A percentile compares a stretch with the other conserved stretches of the same genome.
These are phyloP conservation scores for Pogonocherus hispidulus DNA, from an alignment of 2,888 invertebrate species.

Conservation along the genomic window DNA sequence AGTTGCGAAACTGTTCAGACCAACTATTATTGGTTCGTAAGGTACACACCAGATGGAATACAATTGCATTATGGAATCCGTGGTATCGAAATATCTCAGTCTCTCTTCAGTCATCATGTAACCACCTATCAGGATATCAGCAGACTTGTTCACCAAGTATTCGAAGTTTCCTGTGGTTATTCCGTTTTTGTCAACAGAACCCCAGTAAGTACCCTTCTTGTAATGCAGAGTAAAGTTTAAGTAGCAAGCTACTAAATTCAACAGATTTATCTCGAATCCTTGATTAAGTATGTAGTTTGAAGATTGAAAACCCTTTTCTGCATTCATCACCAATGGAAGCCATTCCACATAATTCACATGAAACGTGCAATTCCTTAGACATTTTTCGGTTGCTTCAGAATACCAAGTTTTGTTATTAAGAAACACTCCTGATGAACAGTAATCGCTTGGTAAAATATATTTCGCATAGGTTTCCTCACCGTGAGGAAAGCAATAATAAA, in stretches of 20 bases:
- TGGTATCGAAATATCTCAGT: conserved; percentile 18
- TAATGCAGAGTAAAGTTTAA: conserved; percentile 12
- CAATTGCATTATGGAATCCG: conserved; percentile 17
- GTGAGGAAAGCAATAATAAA: conserved; percentile 34
- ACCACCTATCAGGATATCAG: conserved; percentile 38
- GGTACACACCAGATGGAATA: conserved; percentile 38
- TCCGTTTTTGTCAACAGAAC: background rate
- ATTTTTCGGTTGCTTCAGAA: conserved; percentile 37
- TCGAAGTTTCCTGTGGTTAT: background rate
- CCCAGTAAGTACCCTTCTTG: background rate
- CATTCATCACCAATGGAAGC: conserved; percentile 59
- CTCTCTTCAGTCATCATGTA: conserved; percentile 15
- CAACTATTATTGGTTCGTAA: conserved; percentile 2
- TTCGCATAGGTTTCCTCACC: conserved; percentile 5
- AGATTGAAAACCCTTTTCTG: conserved; percentile 6
- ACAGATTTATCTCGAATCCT: conserved; percentile 40
- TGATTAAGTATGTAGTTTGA: conserved; percentile 30
- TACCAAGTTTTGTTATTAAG: conserved; percentile 25
- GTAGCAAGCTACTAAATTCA: conserved; percentile 6
- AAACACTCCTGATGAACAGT: conserved; percentile 32
- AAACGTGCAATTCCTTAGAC: conserved; percentile 58
- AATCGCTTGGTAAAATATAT: background rate
- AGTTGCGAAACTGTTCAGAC: conserved; percentile 25
- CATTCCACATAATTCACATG: conserved; percentile 56
- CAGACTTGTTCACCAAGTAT: conserved; percentile 25